A percentile compares a stretch with the other conserved stretches of the same genome.
phyloP scores from a whole-genome alignment of 2,888 invertebrate genomes.

The Drosophila colorata region DNA sequence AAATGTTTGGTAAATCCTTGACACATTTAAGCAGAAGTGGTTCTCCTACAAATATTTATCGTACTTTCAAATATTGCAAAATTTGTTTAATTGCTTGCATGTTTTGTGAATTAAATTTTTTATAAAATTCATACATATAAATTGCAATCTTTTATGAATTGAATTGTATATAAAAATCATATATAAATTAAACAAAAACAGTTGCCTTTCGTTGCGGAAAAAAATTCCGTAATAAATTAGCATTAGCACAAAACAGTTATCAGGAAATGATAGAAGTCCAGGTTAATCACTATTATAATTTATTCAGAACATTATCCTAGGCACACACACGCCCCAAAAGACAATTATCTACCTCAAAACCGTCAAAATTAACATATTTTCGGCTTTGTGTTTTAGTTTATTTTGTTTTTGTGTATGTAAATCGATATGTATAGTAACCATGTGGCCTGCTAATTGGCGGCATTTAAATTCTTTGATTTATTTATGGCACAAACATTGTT shows the following conservation, averaged over 20 bases:
- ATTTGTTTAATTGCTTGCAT: too few species aligned
- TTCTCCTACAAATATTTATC: too few species aligned
- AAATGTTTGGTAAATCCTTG: too few species aligned
- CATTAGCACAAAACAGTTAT: background rate
- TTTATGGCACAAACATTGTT: constrained; percentile 45
- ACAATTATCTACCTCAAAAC: background rate
- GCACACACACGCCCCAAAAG: background rate
- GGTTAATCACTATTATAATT: constrained; percentile 7
- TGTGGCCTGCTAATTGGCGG: constrained; percentile 40
- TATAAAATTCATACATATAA: background rate
- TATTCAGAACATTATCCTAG: background rate
- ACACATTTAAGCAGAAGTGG: too few species aligned
- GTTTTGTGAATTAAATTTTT: too few species aligned
- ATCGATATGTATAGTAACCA: constrained; percentile 48
- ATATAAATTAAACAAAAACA: background rate
- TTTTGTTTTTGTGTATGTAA: constrained; percentile 28
- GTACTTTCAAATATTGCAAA: too few species aligned
- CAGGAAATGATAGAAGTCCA: background rate
- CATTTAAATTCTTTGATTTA: constrained; percentile 55
- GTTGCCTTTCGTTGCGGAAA: background rate
- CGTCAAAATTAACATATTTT: constrained; percentile 25
- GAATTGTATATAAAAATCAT: too few species aligned
- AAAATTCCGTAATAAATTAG: background rate
- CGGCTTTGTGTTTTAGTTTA: constrained; percentile 4
- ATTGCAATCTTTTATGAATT: background rate